A percentile compares a stretch with the other conserved stretches of the same genome.
phyloP scores from a whole-genome alignment of 2,888 invertebrate species.

The Drosophila austrosaltans region DNA sequence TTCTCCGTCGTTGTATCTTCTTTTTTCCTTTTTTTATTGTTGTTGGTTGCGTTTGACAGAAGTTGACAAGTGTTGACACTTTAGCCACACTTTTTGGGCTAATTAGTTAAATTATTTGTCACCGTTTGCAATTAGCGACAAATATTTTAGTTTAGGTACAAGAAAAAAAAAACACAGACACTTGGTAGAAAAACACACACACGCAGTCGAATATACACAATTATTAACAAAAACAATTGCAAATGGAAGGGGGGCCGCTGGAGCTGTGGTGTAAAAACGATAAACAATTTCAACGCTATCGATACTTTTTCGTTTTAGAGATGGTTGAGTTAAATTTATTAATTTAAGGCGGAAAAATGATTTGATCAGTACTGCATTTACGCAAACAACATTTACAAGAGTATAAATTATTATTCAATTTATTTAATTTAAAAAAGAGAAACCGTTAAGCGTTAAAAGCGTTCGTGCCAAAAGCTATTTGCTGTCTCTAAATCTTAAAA shows the following conservation, averaged over 20 bases:
- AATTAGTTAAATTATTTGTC: slow-evolving; percentile 27
- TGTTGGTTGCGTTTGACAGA: slow-evolving; percentile 9
- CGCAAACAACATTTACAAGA: no score
- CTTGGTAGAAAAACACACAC: slow-evolving; percentile 11
- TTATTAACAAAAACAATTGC: slow-evolving; percentile 16
- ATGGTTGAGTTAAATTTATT: neutral
- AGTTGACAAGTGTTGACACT: slow-evolving; percentile 28
- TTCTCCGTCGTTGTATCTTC: slow-evolving; percentile 17
- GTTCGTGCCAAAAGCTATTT: no score
- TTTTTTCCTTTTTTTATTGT: slow-evolving; percentile 13
- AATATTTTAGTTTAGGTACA: slow-evolving; percentile 13
- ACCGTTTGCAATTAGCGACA: slow-evolving; percentile 20
- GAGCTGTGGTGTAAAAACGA: neutral
- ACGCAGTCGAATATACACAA: slow-evolving; percentile 13
- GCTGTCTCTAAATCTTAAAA: no score
- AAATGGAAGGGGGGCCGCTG: neutral
- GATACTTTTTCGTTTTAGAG: neutral
- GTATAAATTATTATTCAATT: no score
- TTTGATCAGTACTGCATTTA: no score
- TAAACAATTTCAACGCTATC: neutral
- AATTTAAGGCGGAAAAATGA: no score
- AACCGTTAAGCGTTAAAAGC: no score
- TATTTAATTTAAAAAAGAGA: no score
- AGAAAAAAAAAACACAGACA: slow-evolving; percentile 15
- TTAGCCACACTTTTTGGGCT: slow-evolving; percentile 30